Evolutionary conservation across 2,113 vertebrate species (phyloP), one percentile per base, ranked within the genome.

Genomic region (Rhipidura dahli): DNA sequence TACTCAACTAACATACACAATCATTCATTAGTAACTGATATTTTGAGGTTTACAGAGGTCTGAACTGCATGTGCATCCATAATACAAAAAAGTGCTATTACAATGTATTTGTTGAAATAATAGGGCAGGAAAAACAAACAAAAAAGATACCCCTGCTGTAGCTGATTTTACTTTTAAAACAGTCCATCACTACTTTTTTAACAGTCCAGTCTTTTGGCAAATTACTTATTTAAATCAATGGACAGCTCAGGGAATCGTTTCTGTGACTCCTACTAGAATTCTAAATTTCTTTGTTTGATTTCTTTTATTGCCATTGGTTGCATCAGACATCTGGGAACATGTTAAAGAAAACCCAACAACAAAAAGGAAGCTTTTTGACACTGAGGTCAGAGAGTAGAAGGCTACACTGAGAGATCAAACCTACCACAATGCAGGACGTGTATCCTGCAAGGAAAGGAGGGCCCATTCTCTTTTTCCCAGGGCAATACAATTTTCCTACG

Each of bases 391-490:
- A 61, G 59, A 90, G n/a, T 63, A 83, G 83, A 89, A 93, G 61
- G 76, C 76, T 81, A 57, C 63, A 54, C 33, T 81, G 42, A 89
- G 35, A 77, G 44, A 89, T 47, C 76, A 95, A 94, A 81, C 22
- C 68, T 54, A 44, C 11, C 42, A 83, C 80, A 89, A 83, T 6
- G 33, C 81, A 63, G 83, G 44, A 66, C 5, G 20, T 45, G 8
- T 47, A 90, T 90, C 76, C 7, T 12, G 89, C 68, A 90, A 89
- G 93, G 81, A 95, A 95, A 83, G 88, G 75, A 66, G 59, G 56
- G 75, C 2, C 47, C 51, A 23, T 59, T 89, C 30, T 39, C 39
- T 71, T 88, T 87, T 87, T 61, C 90, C 89, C 83, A 87, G 20
- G 86, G 79, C 56, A 94, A 57, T 65, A 92, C 9, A 19, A 39